A percentile compares a stretch with the other conserved stretches of the same genome.
phyloP scores from a whole-genome alignment of 2,888 invertebrate species.

The Asteroscopus sphinx region DNA sequence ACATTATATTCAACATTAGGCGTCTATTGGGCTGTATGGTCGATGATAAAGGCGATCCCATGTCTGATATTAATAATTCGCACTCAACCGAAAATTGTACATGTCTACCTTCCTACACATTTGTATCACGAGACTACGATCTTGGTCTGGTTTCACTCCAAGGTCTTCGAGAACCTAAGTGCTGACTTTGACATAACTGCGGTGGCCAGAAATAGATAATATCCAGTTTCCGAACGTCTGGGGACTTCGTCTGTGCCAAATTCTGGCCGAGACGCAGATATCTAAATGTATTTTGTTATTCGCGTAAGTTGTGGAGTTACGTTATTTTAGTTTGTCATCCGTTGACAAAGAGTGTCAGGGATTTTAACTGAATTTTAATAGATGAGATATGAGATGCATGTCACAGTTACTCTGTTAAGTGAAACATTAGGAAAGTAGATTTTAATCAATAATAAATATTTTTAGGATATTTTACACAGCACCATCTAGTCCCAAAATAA shows the following conservation, averaged over 20 bases:
- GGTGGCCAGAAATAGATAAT: slow-evolving; percentile 67
- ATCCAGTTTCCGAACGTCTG: slow-evolving; percentile 73
- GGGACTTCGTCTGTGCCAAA: slow-evolving; percentile 72
- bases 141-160: slow-evolving; percentile 33
- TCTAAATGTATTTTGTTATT: slow-evolving; percentile 52
- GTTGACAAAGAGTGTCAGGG: slow-evolving; percentile 36
- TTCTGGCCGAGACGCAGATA: slow-evolving; percentile 55
- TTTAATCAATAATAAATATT: too few relatives aligned
- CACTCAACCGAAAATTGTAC: background rate
- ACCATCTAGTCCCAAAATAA: too few relatives aligned
- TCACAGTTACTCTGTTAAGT: too few relatives aligned
- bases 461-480: too few relatives aligned
- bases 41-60: background rate
- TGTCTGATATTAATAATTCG: slow-evolving; percentile 1
- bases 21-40: too few relatives aligned
- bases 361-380: slow-evolving; percentile 10
- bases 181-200: slow-evolving; percentile 47
- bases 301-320: slow-evolving; percentile 42
- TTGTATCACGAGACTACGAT: slow-evolving; percentile 34
- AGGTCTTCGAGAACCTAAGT: slow-evolving; percentile 25
- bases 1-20: too few relatives aligned
- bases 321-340: slow-evolving; percentile 42
- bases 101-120: slow-evolving; percentile 16
- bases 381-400: too few relatives aligned
- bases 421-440: too few relatives aligned